A percentile compares a stretch with the other conserved stretches of the same genome.
phyloP scores from a whole-genome alignment of 92 coral and sea anemone genomes.

The Epizoanthus scotinus region DNA sequence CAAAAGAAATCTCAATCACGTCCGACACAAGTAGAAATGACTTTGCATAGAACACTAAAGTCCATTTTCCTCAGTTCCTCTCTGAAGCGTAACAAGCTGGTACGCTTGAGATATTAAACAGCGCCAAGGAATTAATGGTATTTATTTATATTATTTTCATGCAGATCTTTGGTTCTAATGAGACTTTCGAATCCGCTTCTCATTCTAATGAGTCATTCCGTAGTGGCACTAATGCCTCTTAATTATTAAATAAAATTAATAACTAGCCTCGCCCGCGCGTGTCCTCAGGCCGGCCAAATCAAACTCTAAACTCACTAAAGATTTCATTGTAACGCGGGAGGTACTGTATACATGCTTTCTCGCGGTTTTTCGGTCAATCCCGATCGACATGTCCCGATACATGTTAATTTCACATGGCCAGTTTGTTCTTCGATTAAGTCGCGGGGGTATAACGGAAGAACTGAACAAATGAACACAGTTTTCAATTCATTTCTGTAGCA shows the following conservation, averaged over 20 bases:
- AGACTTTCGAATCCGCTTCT: not conserved
- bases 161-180: not conserved
- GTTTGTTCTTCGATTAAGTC: conserved; percentile 20
- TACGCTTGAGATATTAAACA: not conserved
- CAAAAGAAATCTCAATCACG: not conserved
- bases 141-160: not conserved
- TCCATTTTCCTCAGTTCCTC: not conserved
- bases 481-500: not conserved
- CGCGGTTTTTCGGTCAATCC: conserved; percentile 11
- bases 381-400: not conserved
- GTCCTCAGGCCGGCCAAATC: conserved; percentile 22
- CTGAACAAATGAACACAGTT: not conserved
- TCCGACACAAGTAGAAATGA: not conserved
- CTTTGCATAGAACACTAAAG: not conserved
- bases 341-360: conserved; percentile 20
- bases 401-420: conserved; percentile 5
- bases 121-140: not conserved
- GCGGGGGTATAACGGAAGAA: conserved; percentile 1
- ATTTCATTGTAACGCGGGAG: conserved; percentile 26
- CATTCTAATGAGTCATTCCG: no score
- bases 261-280: not conserved
- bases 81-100: not conserved
- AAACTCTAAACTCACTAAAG: not conserved
- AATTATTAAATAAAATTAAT: conserved; percentile 16
- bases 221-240: not conserved